phyloP scores from a whole-genome alignment of 2,888 invertebrate species.

The Dorcus hopei region DNA sequence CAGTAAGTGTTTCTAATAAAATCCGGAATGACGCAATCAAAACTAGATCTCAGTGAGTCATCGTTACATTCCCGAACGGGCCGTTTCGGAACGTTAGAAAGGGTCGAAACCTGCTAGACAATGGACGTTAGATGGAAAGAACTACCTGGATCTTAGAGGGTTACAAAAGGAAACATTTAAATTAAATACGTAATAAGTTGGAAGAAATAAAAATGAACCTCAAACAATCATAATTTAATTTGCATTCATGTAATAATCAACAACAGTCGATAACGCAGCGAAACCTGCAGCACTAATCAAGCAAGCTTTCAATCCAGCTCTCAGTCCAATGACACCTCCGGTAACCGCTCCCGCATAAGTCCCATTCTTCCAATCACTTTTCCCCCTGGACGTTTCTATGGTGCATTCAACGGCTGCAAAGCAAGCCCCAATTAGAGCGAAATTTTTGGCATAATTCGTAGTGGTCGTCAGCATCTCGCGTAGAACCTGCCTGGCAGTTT shows the following conservation, averaged over 20 bases:
- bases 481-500: constrained; percentile 82
- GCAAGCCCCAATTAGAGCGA: constrained; percentile 91
- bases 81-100: constrained; percentile 13
- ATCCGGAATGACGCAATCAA: constrained; percentile 8
- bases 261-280: constrained; percentile 93
- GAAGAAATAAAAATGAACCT: too few relatives aligned
- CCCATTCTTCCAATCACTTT: constrained; percentile 95
- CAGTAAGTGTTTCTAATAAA: neutral
- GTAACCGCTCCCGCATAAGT: constrained; percentile 92
- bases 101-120: constrained; percentile 5
- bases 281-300: constrained; percentile 94
- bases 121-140: neutral
- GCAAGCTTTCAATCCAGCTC: constrained; percentile 93
- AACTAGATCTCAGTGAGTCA: constrained; percentile 18
- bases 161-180: too few relatives aligned
- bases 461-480: constrained; percentile 90
- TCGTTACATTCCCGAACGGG: constrained; percentile 22
- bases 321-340: constrained; percentile 85
- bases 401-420: constrained; percentile 94
- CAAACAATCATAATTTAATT: constrained; percentile 22
- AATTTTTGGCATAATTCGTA: constrained; percentile 93
- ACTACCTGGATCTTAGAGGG: too few relatives aligned
- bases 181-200: too few relatives aligned
- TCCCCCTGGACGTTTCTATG: constrained; percentile 87
- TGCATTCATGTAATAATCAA: constrained; percentile 90